Base-by-base conservation (phyloP, 2,888 invertebrate genomes). In the Meloe dianella region DNA sequence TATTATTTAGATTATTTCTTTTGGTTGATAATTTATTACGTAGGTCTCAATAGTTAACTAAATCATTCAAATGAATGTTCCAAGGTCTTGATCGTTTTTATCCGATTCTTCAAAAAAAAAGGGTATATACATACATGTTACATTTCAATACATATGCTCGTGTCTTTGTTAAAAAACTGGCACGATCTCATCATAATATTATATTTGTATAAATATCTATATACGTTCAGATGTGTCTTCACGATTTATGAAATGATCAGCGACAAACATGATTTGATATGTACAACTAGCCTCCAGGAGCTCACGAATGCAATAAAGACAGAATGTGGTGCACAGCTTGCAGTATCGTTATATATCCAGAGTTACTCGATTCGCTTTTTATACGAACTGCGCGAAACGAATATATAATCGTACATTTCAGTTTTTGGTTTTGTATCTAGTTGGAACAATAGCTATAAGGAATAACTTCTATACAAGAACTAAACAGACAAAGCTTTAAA, bases 301-400 rank as follows among this genome's bases (percentile, higher is more conserved):
- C 70, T 71, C 75, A 75, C 73, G 73, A 71, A 75, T 71, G 67
- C 73, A 74, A 75, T 75, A 74, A 74, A 74, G 67, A 65, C 61
- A 64, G 69, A 74, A 72, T 70, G 72, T 72, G 70, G 60, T 58
- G 71, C 72, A 70, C 65, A 60, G 68, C 68, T 68, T 67, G 65
- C 61, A 65, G 61, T 54, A 61, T 38, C 65, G 57, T 65, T 65
- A 61, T 65, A 56, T 65, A 14, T 41, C 17, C n/a, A 60, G 22
- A 64, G 64, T 47, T 64, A 64, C 54, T 64, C 27, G 57, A 57
- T 63, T 63, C 29, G 57, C 24, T 57, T 63, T 63, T 63, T 63
- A 57, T 63, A 57, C 57, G 58, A 63, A 63, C 20, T 35, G 65
- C 57, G 65, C 57, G 65, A 57, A 57, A 30, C 57, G 65, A 65